Evolutionary conservation across 1,140 invertebrate genomes (phyloP).

Genomic region (Heliconius eleuchia): DNA sequence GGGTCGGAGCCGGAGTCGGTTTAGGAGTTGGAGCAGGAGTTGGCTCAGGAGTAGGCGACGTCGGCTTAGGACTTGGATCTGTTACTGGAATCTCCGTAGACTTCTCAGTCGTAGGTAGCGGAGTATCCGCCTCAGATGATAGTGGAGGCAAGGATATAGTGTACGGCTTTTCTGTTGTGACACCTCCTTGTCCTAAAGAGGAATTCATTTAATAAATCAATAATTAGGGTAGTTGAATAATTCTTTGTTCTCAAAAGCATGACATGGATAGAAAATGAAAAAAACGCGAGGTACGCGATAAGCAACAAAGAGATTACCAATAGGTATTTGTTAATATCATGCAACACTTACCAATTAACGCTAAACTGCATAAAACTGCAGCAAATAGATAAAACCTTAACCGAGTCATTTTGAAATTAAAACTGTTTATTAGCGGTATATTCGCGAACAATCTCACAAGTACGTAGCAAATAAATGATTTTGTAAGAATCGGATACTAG

Average conservation of each 20-base stretch:
- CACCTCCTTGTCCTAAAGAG: constrained; percentile 47
- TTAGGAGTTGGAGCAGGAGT: constrained; percentile 39
- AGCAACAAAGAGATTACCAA: constrained; percentile 67
- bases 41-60: background rate
- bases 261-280: constrained; percentile 34
- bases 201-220: constrained; percentile 15
- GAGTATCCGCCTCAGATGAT: background rate
- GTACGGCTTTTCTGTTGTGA: constrained; percentile 37
- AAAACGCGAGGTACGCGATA: constrained; percentile 49
- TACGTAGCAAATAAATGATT: constrained; percentile 52
- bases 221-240: constrained; percentile 14
- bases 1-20: constrained; percentile 1
- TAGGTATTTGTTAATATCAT: constrained; percentile 36
- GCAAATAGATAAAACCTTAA: constrained; percentile 59
- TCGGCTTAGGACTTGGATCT: background rate
- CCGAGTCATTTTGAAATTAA: constrained; percentile 55
- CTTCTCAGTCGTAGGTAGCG: background rate
- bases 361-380: constrained; percentile 57
- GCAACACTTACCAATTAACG: constrained; percentile 60
- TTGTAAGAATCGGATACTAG: constrained; percentile 38
- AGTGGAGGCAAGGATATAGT: constrained; percentile 25
- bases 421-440: constrained; percentile 36
- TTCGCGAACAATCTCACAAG: constrained; percentile 53
- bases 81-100: background rate
- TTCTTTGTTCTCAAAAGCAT: constrained; percentile 26